A percentile compares a stretch with the other conserved stretches of the same genome.
phyloP scores from a whole-genome alignment of 2,797 vertebrate genomes.

The Gymnodraco acuticeps region DNA sequence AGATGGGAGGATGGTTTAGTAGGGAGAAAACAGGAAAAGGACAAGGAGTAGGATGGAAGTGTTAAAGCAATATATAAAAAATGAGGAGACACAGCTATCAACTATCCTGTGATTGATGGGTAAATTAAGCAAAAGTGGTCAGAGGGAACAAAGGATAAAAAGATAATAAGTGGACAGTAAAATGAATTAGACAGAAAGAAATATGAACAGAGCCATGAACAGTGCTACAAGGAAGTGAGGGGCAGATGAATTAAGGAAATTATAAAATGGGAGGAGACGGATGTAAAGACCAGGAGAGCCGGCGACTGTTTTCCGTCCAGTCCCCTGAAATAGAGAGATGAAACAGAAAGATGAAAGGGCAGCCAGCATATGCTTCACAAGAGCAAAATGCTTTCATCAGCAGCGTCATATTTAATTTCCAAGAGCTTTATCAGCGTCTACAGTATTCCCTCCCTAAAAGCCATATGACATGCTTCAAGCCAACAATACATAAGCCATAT shows the following conservation, averaged over 20 bases:
- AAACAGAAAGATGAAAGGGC: slow-evolving; percentile 72
- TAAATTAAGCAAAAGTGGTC: slow-evolving; percentile 35
- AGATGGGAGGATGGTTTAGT: background rate
- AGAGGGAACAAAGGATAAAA: slow-evolving; percentile 22
- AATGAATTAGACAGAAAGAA: slow-evolving; percentile 47
- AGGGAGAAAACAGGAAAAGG: slow-evolving; percentile 26
- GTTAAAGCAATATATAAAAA: slow-evolving; percentile 1
- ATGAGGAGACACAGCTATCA: slow-evolving; percentile 20
- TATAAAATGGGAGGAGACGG: slow-evolving; percentile 51
- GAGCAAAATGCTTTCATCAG: slow-evolving; percentile 70
- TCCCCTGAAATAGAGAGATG: slow-evolving; percentile 72
- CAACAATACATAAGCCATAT: slow-evolving; percentile 70
- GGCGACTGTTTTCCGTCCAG: slow-evolving; percentile 63
- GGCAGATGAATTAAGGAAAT: slow-evolving; percentile 40
- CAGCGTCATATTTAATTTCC: slow-evolving; percentile 69
- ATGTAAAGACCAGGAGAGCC: slow-evolving; percentile 61
- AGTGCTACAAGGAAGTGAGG: slow-evolving; percentile 29
- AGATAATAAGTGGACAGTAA: slow-evolving; percentile 37
- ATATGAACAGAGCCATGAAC: slow-evolving; percentile 50
- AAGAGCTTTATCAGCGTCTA: slow-evolving; percentile 68
- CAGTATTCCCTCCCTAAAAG: slow-evolving; percentile 61
- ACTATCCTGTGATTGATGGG: slow-evolving; percentile 33
- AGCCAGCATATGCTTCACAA: slow-evolving; percentile 63
- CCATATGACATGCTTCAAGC: slow-evolving; percentile 57
- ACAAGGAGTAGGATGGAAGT: slow-evolving; percentile 15